Evolutionary conservation across 2,113 vertebrate species (phyloP).

Genomic region (Mesembrinibis cayennensis): DNA sequence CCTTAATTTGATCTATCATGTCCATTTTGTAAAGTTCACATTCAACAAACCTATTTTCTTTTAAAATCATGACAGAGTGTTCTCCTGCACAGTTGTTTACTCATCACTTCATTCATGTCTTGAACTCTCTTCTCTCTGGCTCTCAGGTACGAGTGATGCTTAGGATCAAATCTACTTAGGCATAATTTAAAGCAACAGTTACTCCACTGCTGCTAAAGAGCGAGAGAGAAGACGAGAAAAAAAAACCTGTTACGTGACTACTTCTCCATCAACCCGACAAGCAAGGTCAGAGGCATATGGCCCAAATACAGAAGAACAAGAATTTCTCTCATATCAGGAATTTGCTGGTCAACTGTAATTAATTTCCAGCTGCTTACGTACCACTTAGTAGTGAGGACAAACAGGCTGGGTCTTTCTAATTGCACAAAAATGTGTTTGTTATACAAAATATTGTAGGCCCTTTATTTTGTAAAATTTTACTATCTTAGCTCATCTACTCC

Average conservation of each 20-base stretch:
- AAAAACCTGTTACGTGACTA: too few species aligned
- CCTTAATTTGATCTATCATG: neutral
- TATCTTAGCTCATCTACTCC: neutral
- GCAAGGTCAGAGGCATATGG: neutral
- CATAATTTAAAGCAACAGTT: neutral
- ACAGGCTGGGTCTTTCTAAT: neutral
- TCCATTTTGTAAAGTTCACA: neutral
- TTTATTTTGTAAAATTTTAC: neutral
- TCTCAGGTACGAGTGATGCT: neutral
- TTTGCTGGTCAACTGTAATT: neutral
- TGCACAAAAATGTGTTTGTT: neutral
- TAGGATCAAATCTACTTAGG: neutral
- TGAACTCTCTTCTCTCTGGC: neutral
- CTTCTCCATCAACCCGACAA: neutral
- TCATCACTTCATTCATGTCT: neutral
- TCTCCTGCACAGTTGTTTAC: neutral
- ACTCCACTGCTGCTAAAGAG: neutral
- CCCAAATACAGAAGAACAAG: neutral
- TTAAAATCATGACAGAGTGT: neutral
- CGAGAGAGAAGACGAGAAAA: neutral
- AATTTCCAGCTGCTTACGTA: neutral
- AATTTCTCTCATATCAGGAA: neutral
- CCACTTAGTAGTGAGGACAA: neutral
- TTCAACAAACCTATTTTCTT: neutral
- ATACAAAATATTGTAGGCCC: neutral